A percentile compares a stretch with the other conserved stretches of the same genome.
These are phyloP conservation scores for Eulemur macaco DNA, from an alignment of 2,113 vertebrate species.

Conservation along the genomic window DNA sequence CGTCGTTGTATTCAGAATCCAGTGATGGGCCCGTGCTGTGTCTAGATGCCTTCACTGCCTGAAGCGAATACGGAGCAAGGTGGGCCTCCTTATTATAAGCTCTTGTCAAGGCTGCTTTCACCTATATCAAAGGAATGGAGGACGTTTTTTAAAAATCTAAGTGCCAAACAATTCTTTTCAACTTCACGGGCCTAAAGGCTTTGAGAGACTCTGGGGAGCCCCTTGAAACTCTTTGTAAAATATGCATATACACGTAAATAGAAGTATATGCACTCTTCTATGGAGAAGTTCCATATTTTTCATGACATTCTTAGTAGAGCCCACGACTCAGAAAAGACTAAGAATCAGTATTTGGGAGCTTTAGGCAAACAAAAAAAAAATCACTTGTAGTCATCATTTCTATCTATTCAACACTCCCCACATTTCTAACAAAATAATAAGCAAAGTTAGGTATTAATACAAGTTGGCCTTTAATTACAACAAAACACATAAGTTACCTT, in stretches of 20 bases:
- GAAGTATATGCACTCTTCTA: neutral
- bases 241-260: neutral
- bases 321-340: neutral
- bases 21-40: slow-evolving; percentile 66
- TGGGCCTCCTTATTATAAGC: slow-evolving; percentile 95
- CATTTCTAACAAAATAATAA: slow-evolving; percentile 6
- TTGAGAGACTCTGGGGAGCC: neutral
- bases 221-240: neutral
- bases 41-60: slow-evolving; percentile 86
- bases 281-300: neutral
- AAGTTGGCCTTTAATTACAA: slow-evolving; percentile 19
- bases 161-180: neutral
- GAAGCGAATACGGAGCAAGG: slow-evolving; percentile 92
- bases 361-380: neutral
- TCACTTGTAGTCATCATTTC: neutral
- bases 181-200: neutral
- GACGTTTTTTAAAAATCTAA: neutral
- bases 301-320: neutral
- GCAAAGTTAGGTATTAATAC: neutral
- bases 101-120: slow-evolving; percentile 96
- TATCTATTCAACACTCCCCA: neutral
- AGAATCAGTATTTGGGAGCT: neutral
- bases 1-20: slow-evolving; percentile 82
- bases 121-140: slow-evolving; percentile 81
- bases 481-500: neutral